Conservation (phyloP, 2,113 vertebrate genomes). For the Pterocles gutturalis region DNA sequence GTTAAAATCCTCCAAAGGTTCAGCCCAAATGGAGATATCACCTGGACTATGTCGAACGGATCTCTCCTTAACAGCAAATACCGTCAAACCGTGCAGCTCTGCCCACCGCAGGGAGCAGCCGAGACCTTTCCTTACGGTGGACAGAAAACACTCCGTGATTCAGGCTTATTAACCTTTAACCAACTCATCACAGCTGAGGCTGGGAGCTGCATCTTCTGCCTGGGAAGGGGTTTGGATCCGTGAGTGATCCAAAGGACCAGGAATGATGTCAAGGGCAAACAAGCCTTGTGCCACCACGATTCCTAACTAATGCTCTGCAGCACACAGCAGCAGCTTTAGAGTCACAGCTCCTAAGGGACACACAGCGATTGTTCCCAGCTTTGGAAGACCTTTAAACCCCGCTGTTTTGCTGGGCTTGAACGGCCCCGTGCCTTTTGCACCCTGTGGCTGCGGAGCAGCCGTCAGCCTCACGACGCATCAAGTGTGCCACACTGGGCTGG, state of each 20-base stretch:
- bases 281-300: neutral
- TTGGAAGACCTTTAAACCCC: neutral
- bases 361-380: neutral
- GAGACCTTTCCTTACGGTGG: neutral
- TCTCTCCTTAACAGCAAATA: neutral
- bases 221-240: neutral
- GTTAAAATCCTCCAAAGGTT: neutral
- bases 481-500: neutral
- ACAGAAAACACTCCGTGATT: neutral
- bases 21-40: neutral
- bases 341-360: too few species aligned
- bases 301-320: neutral
- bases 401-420: neutral
- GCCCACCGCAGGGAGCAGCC: neutral
- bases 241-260: neutral
- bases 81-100: neutral
- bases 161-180: neutral
- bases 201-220: neutral
- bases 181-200: neutral
- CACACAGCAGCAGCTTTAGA: too few species aligned
- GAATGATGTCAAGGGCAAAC: neutral
- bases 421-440: neutral
- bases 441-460: neutral
- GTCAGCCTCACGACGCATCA: neutral
- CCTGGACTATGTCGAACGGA: neutral